phyloP scores from a whole-genome alignment of 1,140 invertebrate genomes.

The Papilio polyxenes region DNA sequence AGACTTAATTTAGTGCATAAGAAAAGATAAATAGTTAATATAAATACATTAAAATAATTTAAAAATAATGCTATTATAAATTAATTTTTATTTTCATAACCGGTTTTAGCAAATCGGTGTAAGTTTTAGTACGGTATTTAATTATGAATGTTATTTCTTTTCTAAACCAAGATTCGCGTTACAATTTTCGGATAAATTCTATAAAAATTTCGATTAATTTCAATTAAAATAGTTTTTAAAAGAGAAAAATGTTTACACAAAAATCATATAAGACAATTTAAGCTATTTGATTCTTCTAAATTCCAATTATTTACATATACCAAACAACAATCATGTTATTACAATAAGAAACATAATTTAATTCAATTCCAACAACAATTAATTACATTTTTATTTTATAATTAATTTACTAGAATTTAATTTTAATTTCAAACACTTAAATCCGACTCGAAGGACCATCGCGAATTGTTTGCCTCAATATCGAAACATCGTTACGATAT shows the following conservation, averaged over 20 bases:
- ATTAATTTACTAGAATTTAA: background rate
- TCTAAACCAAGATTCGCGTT: too few relatives aligned
- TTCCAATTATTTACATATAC: conserved; percentile 1
- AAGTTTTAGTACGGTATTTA: background rate
- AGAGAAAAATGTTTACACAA: background rate
- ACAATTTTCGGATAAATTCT: too few relatives aligned
- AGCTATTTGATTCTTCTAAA: background rate
- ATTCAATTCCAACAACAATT: conserved; percentile 66
- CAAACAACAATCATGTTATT: conserved; percentile 41
- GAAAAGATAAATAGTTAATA: background rate
- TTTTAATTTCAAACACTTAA: conserved; percentile 10
- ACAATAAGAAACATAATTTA: conserved; percentile 13
- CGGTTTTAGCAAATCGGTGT: background rate
- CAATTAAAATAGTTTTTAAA: background rate
- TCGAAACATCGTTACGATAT: background rate
- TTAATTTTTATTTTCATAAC: background rate
- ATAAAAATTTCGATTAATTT: background rate
- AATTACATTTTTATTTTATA: conserved; percentile 46
- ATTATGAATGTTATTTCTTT: too few relatives aligned
- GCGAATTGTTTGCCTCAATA: background rate
- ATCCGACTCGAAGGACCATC: conserved; percentile 15
- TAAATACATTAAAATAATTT: background rate
- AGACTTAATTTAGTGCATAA: conserved; percentile 29
- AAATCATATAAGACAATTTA: background rate
- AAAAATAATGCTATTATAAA: background rate